These are phyloP conservation scores for Limosa lapponica DNA, from an alignment of 2,797 vertebrate genomes.

Conservation along the genomic window DNA sequence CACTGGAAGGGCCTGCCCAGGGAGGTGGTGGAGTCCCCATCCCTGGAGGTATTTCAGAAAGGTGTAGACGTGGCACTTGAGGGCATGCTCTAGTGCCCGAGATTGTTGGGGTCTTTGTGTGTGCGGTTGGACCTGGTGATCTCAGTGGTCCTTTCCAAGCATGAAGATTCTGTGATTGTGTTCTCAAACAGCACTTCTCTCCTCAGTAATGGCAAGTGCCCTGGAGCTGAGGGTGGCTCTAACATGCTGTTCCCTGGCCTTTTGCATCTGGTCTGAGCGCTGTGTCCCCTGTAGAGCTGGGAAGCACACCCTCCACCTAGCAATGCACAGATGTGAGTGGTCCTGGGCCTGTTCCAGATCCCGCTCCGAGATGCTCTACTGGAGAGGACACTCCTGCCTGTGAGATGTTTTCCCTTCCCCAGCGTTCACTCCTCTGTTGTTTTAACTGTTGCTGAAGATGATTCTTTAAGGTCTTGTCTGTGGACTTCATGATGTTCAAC, in stretches of 20 bases:
- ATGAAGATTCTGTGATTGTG: background rate
- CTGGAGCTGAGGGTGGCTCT: background rate
- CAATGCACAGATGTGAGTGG: background rate
- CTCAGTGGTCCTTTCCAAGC: too few relatives aligned
- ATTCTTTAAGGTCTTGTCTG: background rate
- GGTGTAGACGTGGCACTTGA: too few relatives aligned
- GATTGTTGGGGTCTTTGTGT: too few relatives aligned
- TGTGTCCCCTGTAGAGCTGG: background rate
- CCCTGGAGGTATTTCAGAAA: too few relatives aligned
- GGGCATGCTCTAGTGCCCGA: too few relatives aligned
- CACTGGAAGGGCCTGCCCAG: too few relatives aligned
- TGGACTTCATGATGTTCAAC: background rate
- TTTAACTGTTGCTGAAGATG: background rate
- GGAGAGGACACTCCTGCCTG: background rate
- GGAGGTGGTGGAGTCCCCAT: too few relatives aligned
- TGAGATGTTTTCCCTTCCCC: background rate
- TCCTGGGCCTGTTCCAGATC: background rate
- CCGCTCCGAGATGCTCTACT: background rate
- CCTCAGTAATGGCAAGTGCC: background rate
- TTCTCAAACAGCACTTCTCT: background rate
- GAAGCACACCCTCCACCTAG: background rate
- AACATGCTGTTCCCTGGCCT: background rate
- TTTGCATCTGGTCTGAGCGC: background rate
- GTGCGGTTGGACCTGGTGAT: too few relatives aligned
- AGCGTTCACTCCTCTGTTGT: accelerated